phyloP scores from a whole-genome alignment of 2,888 invertebrate genomes.

The Diadegma fenestrale region DNA sequence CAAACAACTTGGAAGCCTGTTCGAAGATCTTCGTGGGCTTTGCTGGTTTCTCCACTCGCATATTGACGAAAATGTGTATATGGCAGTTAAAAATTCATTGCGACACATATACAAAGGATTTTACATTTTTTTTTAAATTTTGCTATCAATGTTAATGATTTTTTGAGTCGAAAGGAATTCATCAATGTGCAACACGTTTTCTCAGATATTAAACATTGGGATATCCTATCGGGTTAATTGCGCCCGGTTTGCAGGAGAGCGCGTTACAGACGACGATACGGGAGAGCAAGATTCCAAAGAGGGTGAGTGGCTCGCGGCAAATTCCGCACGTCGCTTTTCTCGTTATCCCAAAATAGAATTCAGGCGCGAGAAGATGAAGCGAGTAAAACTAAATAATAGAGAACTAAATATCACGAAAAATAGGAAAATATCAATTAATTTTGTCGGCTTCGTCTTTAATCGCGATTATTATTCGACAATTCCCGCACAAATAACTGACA shows the following conservation, averaged over 20 bases:
- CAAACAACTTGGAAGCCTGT: conserved; percentile 79
- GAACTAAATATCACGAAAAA: background rate
- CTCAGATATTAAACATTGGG: conserved; percentile 34
- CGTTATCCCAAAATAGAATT: conserved; percentile 66
- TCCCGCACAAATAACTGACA: background rate
- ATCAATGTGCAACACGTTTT: background rate
- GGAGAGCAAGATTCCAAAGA: conserved; percentile 58
- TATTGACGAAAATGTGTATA: conserved; percentile 26
- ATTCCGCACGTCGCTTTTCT: conserved; percentile 67
- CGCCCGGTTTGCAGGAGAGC: conserved; percentile 43
- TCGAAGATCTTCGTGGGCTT: conserved; percentile 71
- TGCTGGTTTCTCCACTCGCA: conserved; percentile 57
- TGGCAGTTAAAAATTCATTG: background rate
- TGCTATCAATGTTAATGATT: background rate
- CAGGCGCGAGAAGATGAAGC: conserved; percentile 59
- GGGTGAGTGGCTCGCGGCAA: conserved; percentile 65
- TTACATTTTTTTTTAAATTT: background rate
- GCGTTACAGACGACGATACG: conserved; percentile 45
- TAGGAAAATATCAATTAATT: conserved; percentile 2
- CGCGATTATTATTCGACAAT: background rate
- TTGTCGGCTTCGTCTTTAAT: background rate
- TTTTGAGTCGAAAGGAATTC: background rate
- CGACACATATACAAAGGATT: background rate
- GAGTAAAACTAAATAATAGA: conserved; percentile 5
- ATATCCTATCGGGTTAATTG: conserved; percentile 53